phyloP scores from a whole-genome alignment of 2,797 vertebrate genomes.

The Carcharodon carcharias region DNA sequence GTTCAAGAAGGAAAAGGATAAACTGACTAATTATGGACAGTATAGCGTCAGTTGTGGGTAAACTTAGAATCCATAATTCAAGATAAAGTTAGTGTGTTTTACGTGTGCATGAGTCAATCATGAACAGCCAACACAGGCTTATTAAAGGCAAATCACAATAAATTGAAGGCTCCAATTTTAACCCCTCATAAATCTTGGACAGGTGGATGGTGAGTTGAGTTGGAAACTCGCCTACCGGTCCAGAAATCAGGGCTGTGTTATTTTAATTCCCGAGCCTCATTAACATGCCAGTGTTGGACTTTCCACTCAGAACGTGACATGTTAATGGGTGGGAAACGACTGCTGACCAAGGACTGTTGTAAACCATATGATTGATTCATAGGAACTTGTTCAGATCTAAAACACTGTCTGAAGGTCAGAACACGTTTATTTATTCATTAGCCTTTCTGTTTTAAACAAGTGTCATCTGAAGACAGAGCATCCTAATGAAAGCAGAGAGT shows the following conservation, averaged over 20 bases:
- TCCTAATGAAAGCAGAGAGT: neutral
- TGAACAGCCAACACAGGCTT: neutral
- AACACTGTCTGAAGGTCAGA: conserved; percentile 17
- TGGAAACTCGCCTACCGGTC: neutral
- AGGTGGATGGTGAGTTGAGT: neutral
- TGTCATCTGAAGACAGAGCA: neutral
- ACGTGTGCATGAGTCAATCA: neutral
- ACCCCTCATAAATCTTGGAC: neutral
- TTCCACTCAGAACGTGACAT: neutral
- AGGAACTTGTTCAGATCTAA: neutral
- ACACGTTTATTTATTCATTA: neutral
- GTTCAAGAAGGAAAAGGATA: neutral
- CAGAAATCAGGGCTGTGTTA: neutral
- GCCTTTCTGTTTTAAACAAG: neutral
- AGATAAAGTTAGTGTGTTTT: neutral
- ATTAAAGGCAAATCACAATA: neutral
- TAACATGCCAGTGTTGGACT: neutral
- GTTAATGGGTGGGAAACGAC: neutral
- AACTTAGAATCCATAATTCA: neutral
- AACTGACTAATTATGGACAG: neutral
- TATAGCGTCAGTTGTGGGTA: neutral
- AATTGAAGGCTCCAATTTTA: neutral
- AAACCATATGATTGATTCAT: neutral
- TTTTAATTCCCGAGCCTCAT: neutral
- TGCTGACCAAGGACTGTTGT: conserved; percentile 9